These are phyloP conservation scores for Synergus umbraculus DNA, from an alignment of 2,888 invertebrate genomes.

Conservation along the genomic window DNA sequence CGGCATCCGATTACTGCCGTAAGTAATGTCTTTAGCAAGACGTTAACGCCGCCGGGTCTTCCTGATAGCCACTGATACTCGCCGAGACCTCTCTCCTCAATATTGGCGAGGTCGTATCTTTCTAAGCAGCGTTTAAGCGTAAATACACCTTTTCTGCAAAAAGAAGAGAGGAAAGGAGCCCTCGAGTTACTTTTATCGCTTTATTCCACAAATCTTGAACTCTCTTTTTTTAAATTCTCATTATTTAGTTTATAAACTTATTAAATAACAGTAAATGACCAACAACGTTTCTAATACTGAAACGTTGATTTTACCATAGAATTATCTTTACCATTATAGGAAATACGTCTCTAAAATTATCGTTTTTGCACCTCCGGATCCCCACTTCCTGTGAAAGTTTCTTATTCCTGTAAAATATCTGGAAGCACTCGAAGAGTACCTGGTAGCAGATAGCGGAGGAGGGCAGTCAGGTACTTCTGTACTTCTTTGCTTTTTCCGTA, in stretches of 20 bases:
- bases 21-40: slow-evolving; percentile 69
- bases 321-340: no score
- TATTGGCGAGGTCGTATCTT: slow-evolving; percentile 30
- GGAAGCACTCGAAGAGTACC: not conserved
- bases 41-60: slow-evolving; percentile 60
- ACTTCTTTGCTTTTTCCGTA: not conserved
- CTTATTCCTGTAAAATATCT: slow-evolving; percentile 43
- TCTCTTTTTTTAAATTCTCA: no score
- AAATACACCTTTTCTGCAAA: slow-evolving; percentile 43
- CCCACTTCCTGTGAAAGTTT: slow-evolving; percentile 31
- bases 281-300: not conserved
- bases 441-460: slow-evolving; percentile 15
- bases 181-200: slow-evolving; percentile 17
- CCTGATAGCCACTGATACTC: slow-evolving; percentile 47
- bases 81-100: not conserved
- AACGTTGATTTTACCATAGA: not conserved
- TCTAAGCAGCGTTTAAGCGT: slow-evolving; percentile 31
- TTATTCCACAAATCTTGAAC: not conserved
- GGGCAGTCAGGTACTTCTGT: not conserved
- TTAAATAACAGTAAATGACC: not conserved
- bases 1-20: slow-evolving; percentile 63
- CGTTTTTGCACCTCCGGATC: not conserved
- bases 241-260: not conserved
- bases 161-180: not conserved
- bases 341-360: not conserved